Conservation (phyloP, 2,888 invertebrate genomes). For the Bombylius major region DNA sequence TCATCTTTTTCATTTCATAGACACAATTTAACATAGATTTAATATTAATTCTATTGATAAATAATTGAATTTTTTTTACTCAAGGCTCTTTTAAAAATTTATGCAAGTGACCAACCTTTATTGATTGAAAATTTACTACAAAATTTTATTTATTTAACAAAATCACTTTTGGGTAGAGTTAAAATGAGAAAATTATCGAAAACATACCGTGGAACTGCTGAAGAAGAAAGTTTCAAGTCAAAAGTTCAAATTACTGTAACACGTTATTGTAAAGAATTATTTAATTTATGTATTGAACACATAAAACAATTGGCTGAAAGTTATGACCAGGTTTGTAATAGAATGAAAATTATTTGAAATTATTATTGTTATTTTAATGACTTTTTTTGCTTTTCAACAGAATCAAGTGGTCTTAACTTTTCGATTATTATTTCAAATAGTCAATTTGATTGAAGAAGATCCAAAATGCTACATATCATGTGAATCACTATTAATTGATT, state of each 20-base stretch:
- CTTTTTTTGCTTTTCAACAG: background rate
- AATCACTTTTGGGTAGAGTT: slow-evolving; percentile 20
- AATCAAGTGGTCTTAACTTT: slow-evolving; percentile 3
- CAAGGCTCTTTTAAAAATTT: slow-evolving; percentile 20
- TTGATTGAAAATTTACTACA: slow-evolving; percentile 17
- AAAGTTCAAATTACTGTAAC: slow-evolving; percentile 8
- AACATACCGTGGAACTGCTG: slow-evolving; percentile 9
- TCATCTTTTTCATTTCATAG: no score
- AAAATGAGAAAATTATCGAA: slow-evolving; percentile 16
- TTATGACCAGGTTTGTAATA: slow-evolving; percentile 1
- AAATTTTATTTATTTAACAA: slow-evolving; percentile 18
- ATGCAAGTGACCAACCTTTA: slow-evolving; percentile 12
- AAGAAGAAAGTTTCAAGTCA: slow-evolving; percentile 1
- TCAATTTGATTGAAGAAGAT: slow-evolving; percentile 11
- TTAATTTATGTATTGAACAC: slow-evolving; percentile 7
- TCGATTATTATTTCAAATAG: slow-evolving; percentile 12
- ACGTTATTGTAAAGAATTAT: slow-evolving; percentile 9
- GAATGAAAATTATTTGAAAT: background rate
- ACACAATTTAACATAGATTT: no score
- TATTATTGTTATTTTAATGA: background rate
- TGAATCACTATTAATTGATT: slow-evolving; percentile 6
- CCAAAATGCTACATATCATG: slow-evolving; percentile 1
- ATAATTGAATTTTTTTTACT: background rate
- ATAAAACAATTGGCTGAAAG: slow-evolving; percentile 6
- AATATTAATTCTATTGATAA: no score